Evolutionary conservation across 2,113 vertebrate species (phyloP).

Genomic region (Plecturocebus donacophilus): DNA sequence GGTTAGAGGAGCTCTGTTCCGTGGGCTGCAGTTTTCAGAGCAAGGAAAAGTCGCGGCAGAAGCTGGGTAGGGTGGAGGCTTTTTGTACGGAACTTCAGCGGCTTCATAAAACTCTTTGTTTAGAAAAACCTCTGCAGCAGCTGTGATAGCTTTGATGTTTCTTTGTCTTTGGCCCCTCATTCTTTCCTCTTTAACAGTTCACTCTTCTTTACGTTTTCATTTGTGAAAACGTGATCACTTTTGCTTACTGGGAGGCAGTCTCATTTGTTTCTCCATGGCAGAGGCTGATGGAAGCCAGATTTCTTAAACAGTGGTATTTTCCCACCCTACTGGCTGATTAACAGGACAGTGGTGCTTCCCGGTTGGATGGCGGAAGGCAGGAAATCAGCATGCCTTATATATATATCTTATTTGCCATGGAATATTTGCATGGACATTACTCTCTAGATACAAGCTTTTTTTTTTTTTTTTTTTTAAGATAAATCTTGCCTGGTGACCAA

Average conservation of each 20-base stretch:
- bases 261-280: constrained; percentile 37
- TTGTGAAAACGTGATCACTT: background rate
- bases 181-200: background rate
- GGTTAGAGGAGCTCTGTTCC: constrained; percentile 17
- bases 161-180: constrained; percentile 1
- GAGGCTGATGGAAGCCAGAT: constrained; percentile 74
- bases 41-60: constrained; percentile 62
- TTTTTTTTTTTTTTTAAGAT: background rate
- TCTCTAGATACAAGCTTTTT: background rate
- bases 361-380: background rate
- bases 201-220: background rate
- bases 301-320: constrained; percentile 55
- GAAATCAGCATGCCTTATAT: constrained; percentile 14
- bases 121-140: constrained; percentile 61
- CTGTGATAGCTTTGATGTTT: constrained; percentile 18
- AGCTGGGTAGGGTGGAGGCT: constrained; percentile 84
- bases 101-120: constrained; percentile 83
- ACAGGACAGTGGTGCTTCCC: constrained; percentile 32
- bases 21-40: constrained; percentile 51
- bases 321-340: constrained; percentile 59
- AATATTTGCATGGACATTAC: background rate
- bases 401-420: background rate
- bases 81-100: constrained; percentile 63
- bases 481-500: background rate
- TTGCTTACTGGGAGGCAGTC: constrained; percentile 38